Base-by-base conservation (phyloP, 2,888 invertebrate species). In the Synanthedon myopaeformis region DNA sequence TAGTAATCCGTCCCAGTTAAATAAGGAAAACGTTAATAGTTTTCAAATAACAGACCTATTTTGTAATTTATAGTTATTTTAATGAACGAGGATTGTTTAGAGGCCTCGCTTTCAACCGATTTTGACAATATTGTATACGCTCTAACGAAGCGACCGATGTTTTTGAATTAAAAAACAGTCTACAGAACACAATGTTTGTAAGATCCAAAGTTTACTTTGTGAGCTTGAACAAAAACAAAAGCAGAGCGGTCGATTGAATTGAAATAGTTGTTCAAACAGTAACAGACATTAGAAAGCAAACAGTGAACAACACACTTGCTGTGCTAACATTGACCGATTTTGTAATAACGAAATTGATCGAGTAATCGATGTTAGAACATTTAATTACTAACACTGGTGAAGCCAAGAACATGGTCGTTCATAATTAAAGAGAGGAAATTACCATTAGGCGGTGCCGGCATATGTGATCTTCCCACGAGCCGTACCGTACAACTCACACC, bases 371-470 rank as follows among this genome's bases (percentile, higher is more conserved):
- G 52, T 52, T 56, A 57, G 45, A 58, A 60, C 61, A 61, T 60
- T 61, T 52, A 54, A 55, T 49, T 55, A 59, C 56, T 53, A 56
- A 66, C 63, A 66, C 60, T 60, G 55, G 59, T 58, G 54, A 59
- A 60, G 58, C n/a, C 45, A 35, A 45, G n/a, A 45, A 45, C 45
- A 45, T 8, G 53, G 55, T 62, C 66, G 74, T 85, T 54, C 61
- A 85, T 79, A 74, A 79, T 83, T 80, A 68, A 83, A 61, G 61
- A 53, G 57, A 73, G 74, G 76, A 77, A 74, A 70, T 64, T 59
- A 63, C 69, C 72, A 65, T 69, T 63, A 73, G 74, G 61, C 65
- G 53, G 49, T 59, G 52, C 51, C 52, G 42, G 53, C 84, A 84
- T 57, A 53, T 79, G 85, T 23, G 4, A 1, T 10, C 42, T 69